These are phyloP conservation scores for Platysternon megacephalum DNA, from an alignment of 2,113 vertebrate species.

Conservation along the genomic window DNA sequence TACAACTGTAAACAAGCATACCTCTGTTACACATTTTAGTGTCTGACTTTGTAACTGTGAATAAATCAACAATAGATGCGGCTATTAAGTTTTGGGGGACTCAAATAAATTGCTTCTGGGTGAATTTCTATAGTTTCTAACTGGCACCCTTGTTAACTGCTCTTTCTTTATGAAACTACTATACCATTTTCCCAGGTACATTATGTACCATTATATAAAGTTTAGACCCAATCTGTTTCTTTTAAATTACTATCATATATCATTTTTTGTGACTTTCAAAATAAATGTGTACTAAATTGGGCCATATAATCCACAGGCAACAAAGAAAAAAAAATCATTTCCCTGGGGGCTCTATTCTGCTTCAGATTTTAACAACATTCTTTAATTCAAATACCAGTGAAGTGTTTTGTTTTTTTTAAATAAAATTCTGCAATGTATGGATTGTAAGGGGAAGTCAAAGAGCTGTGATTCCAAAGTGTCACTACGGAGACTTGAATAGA, in stretches of 20 bases:
- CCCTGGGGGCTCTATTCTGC: not conserved
- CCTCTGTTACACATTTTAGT: not conserved
- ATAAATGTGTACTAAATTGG: not conserved
- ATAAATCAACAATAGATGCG: not conserved
- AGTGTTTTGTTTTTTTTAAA: not conserved
- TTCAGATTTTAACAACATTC: not conserved
- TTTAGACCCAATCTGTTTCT: constrained; percentile 19
- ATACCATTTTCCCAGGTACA: not conserved
- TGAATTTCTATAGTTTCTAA: constrained; percentile 7
- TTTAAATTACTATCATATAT: not conserved
- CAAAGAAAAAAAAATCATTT: not conserved
- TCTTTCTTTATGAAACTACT: not conserved
- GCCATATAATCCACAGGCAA: not conserved
- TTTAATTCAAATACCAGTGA: not conserved
- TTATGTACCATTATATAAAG: not conserved
- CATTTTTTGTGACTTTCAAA: constrained; percentile 31
- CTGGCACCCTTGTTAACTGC: not conserved
- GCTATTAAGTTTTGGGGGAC: not conserved
- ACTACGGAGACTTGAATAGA: not conserved
- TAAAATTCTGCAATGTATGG: not conserved
- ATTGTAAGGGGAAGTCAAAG: constrained; percentile 5
- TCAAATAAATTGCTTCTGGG: not conserved
- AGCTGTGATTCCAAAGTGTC: not conserved
- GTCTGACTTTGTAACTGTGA: constrained; percentile 6
- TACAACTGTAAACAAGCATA: not conserved